These are phyloP conservation scores for Dryomyza anilis DNA, from an alignment of 2,888 invertebrate genomes.

Conservation along the genomic window DNA sequence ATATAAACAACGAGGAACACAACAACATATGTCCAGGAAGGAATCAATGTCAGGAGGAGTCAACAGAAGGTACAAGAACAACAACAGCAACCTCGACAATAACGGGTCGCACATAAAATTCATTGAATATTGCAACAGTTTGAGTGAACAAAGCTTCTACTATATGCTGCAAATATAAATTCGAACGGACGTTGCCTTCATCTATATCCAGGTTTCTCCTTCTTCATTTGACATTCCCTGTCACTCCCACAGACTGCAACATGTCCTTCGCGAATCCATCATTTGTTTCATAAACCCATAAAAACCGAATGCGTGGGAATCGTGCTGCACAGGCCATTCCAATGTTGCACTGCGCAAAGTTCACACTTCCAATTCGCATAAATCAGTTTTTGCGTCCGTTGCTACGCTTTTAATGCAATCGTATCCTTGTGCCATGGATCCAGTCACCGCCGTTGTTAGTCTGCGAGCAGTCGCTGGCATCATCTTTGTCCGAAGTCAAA, in stretches of 20 bases:
- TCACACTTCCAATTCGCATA: conserved; percentile 14
- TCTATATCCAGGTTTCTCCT: not conserved
- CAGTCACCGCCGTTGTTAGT: too few species aligned
- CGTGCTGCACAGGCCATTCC: not conserved
- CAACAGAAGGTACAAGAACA: too few species aligned
- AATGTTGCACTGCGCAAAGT: conserved; percentile 6
- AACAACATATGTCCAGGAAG: not conserved
- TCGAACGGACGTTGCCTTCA: not conserved
- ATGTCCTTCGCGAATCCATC: not conserved
- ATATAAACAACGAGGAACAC: not conserved
- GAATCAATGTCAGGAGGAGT: not conserved
- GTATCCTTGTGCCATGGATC: not conserved
- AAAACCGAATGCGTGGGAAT: conserved; percentile 14
- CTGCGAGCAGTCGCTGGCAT: too few species aligned
- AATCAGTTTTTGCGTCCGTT: conserved; percentile 20
- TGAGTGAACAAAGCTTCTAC: not conserved
- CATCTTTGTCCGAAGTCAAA: too few species aligned
- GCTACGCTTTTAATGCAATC: conserved; percentile 4
- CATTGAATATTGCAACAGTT: conserved; percentile 16
- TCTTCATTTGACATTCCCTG: not conserved
- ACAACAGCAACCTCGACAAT: not conserved
- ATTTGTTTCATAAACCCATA: conserved; percentile 5
- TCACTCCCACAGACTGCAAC: not conserved
- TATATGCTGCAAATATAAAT: not conserved
- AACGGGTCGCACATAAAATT: not conserved